phyloP scores from a whole-genome alignment of 2,797 vertebrate species.

The Liasis olivaceus region DNA sequence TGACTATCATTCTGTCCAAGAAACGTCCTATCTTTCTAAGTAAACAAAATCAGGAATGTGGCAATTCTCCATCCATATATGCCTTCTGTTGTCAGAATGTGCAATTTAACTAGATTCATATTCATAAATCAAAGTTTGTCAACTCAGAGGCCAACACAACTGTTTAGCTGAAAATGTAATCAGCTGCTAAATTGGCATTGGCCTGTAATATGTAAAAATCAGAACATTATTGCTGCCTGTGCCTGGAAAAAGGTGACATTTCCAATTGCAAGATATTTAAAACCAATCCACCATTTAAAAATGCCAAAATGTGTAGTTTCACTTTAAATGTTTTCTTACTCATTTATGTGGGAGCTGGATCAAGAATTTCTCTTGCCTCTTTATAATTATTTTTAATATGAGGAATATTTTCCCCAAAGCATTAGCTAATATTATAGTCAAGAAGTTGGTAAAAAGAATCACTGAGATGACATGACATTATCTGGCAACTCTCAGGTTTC shows the following conservation, averaged over 20 bases:
- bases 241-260: neutral
- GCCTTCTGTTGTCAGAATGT: neutral
- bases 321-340: neutral
- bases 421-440: constrained; percentile 14
- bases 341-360: neutral
- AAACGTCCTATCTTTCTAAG: neutral
- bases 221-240: neutral
- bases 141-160: neutral
- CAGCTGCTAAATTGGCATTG: neutral
- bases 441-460: neutral
- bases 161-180: neutral
- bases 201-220: neutral
- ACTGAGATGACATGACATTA: constrained; percentile 1
- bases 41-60: neutral
- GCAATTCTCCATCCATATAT: neutral
- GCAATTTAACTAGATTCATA: neutral
- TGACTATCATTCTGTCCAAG: neutral
- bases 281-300: neutral
- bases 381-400: constrained; percentile 12
- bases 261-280: constrained; percentile 1
- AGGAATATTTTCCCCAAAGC: constrained; percentile 14
- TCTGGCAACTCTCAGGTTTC: constrained; percentile 5
- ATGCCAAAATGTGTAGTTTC: neutral
- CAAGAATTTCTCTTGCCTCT: neutral
- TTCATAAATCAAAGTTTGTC: neutral